A percentile compares a stretch with the other conserved stretches of the same genome.
Evolutionary conservation across 2,888 invertebrate genomes (phyloP).

Genomic region (Gymnoscelis rufifasciata): DNA sequence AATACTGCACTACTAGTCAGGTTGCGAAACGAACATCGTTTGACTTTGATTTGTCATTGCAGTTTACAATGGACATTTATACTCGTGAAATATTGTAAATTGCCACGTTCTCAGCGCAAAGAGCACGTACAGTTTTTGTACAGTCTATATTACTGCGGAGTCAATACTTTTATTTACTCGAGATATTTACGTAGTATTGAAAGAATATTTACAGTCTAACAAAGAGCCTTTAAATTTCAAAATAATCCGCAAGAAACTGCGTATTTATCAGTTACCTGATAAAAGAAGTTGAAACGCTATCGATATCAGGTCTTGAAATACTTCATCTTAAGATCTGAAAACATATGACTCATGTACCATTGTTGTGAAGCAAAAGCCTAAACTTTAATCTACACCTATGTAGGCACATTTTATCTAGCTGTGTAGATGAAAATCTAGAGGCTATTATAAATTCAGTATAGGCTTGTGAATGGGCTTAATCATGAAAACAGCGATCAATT

Average conservation of each 20-base stretch:
- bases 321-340: slow-evolving; percentile 1
- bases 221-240: neutral
- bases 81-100: slow-evolving; percentile 4
- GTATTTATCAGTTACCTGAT: slow-evolving; percentile 8
- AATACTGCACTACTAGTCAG: slow-evolving; percentile 18
- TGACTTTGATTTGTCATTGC: slow-evolving; percentile 8
- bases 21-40: slow-evolving; percentile 21
- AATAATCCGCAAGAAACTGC: slow-evolving; percentile 6
- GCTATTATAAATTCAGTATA: no score
- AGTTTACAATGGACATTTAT: slow-evolving; percentile 1
- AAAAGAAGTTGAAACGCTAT: neutral
- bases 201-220: neutral
- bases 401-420: no score
- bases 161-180: neutral
- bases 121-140: neutral
- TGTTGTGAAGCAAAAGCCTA: no score
- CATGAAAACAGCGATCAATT: no score
- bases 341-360: neutral
- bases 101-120: slow-evolving; percentile 5
- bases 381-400: no score
- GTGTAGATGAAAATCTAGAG: no score
- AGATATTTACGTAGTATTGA: neutral
- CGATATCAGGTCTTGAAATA: neutral
- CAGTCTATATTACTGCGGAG: neutral
- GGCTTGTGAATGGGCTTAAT: no score